Conservation (phyloP, 2,888 invertebrate species). For the Ophion slaviceki region DNA sequence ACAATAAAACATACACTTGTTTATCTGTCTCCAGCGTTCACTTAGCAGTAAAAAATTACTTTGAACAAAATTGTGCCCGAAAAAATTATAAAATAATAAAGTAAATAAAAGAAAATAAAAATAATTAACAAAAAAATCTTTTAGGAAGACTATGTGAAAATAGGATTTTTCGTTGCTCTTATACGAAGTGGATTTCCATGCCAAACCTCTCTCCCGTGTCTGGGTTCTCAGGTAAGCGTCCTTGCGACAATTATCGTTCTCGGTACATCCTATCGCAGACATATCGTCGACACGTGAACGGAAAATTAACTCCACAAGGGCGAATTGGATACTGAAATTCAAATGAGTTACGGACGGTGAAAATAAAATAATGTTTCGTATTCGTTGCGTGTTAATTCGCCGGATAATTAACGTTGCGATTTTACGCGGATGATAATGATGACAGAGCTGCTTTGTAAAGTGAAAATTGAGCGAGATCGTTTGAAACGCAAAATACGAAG, state of each 20-base stretch:
- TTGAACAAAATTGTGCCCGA: background rate
- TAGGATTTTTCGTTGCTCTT: background rate
- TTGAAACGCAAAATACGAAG: background rate
- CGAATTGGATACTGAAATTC: slow-evolving; percentile 40
- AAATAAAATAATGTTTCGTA: background rate
- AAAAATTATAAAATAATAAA: background rate
- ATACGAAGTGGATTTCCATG: background rate
- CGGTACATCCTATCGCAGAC: slow-evolving; percentile 75
- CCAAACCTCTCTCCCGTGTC: slow-evolving; percentile 69
- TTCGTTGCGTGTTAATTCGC: background rate
- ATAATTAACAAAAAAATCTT: background rate
- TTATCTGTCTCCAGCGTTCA: no score
- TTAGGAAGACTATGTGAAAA: no score
- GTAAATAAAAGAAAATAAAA: background rate
- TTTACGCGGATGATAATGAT: background rate
- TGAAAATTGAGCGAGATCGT: background rate
- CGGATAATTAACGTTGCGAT: slow-evolving; percentile 6
- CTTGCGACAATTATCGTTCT: slow-evolving; percentile 76
- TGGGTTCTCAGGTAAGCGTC: slow-evolving; percentile 69
- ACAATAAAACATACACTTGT: no score
- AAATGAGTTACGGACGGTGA: background rate
- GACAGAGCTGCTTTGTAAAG: background rate
- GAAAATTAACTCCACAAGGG: background rate
- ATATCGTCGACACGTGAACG: slow-evolving; percentile 60
- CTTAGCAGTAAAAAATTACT: no score